Conservation (phyloP, 1,140 invertebrate genomes). For the Magallana gigas region DNA sequence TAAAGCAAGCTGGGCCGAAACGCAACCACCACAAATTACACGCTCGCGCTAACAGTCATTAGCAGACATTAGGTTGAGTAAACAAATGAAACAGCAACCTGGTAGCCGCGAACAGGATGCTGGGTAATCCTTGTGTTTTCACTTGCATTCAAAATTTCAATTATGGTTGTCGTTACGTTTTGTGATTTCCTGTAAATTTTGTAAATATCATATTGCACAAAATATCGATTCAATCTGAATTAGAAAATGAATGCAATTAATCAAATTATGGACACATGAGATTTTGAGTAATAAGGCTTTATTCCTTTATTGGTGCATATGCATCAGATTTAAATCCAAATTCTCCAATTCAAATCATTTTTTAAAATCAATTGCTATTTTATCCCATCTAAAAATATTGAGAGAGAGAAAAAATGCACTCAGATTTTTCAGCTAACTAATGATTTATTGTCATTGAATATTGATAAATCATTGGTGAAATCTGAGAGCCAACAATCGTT, state of each 20-base stretch:
- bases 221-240: neutral
- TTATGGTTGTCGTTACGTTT: conserved; percentile 17
- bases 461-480: neutral
- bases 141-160: conserved; percentile 25
- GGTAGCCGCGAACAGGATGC: neutral
- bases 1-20: conserved; percentile 28
- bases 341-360: neutral
- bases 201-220: conserved; percentile 33
- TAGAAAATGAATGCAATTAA: conserved; percentile 27
- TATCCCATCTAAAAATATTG: neutral
- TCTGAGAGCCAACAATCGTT: neutral
- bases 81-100: neutral
- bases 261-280: conserved; percentile 13
- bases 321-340: neutral
- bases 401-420: neutral
- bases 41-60: conserved; percentile 23
- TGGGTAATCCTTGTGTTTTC: conserved; percentile 26
- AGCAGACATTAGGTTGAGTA: neutral
- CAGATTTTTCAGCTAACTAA: neutral
- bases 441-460: neutral
- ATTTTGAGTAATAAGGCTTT: conserved; percentile 1
- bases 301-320: neutral
- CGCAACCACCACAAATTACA: conserved; percentile 37
- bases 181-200: conserved; percentile 38
- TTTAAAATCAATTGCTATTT: conserved; percentile 28